Base-by-base conservation (phyloP, 37 sponge, comb jelly and placozoan genomes). In the Geodia barretti region DNA sequence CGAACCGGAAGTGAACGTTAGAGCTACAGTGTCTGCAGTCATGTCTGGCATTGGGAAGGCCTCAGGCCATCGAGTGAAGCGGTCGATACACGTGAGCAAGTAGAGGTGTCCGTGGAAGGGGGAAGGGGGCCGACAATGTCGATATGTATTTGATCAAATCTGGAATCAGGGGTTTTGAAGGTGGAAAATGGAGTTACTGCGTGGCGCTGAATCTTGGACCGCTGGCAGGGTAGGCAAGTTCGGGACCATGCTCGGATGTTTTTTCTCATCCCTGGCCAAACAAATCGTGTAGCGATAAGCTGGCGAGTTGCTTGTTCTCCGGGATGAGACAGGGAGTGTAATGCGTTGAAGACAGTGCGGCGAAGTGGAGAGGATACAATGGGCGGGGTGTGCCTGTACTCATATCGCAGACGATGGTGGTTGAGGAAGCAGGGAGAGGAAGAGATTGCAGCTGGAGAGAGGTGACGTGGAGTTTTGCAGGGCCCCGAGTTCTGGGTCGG, bases 61-160 rank as follows among this genome's bases (percentile, higher is more conserved):
- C 32, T 76, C 76, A 28, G 63, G 76, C 76, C 61, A 76, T 33
- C 76, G 62, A 30, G 26, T 59, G 63, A 76, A 76, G 23, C 76
- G 38, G 39, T 76, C n/a, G n/a, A n/a, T n/a, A n/a, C n/a, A n/a
- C n/a, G n/a, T n/a, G n/a, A n/a, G n/a, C n/a, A n/a, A n/a, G n/a
- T n/a, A n/a, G n/a, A n/a, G n/a, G n/a, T n/a, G n/a, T n/a, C n/a
- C n/a, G n/a, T n/a, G n/a, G 70, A 69, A 2, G 36, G 34, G 2
- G 54, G 74, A 43, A 73, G 74, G 38, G 74, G 74, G 23, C 64
- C 64, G 2, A 2, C 3, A 5, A 63, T 63, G 64, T 63, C 64
- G 28, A 63, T 29, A 63, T 63, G 70, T 23, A 69, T 36, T 24
- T 25, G 26, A 66, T 66, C 68, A 73, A 73, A 73, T 3, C 47